phyloP scores from a whole-genome alignment of 2,888 invertebrate genomes.

The Drosophila siamana region DNA sequence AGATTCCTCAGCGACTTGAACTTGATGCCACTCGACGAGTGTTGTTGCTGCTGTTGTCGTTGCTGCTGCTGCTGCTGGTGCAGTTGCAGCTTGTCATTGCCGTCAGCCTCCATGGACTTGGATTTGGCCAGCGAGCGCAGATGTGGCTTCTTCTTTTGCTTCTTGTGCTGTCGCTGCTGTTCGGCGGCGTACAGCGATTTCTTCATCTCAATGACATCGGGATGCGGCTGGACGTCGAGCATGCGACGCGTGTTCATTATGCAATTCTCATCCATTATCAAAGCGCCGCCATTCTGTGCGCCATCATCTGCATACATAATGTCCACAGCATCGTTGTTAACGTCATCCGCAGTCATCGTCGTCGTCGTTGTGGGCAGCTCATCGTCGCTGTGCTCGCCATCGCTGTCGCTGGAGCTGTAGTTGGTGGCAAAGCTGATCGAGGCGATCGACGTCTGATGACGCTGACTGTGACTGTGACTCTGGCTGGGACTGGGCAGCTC shows the following conservation, averaged over 20 bases:
- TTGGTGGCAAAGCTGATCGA: conserved; percentile 81
- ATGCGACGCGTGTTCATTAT: conserved; percentile 81
- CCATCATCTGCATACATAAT: conserved; percentile 8
- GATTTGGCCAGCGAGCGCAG: conserved; percentile 63
- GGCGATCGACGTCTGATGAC: conserved; percentile 57
- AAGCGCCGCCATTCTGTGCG: not conserved
- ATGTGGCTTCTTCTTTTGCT: conserved; percentile 36
- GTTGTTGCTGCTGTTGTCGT: conserved; percentile 50
- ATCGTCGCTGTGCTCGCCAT: conserved; percentile 15
- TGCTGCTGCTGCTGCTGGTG: conserved; percentile 42
- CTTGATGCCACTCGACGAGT: conserved; percentile 53
- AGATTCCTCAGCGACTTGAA: conserved; percentile 58
- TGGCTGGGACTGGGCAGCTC: conserved; percentile 13
- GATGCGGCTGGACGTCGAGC: conserved; percentile 83
- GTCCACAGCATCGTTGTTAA: conserved; percentile 18
- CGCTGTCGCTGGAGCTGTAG: conserved; percentile 52
- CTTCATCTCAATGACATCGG: conserved; percentile 83
- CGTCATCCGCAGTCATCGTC: conserved; percentile 18
- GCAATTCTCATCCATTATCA: conserved; percentile 61
- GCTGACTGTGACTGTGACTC: conserved; percentile 18
- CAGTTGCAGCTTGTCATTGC: conserved; percentile 28
- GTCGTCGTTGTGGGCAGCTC: conserved; percentile 13
- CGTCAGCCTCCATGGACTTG: conserved; percentile 57
- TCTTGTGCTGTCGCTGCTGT: conserved; percentile 61
- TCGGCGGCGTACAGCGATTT: conserved; percentile 60